Conservation (phyloP, 2,888 invertebrate genomes). For the Cephus pulcher region DNA sequence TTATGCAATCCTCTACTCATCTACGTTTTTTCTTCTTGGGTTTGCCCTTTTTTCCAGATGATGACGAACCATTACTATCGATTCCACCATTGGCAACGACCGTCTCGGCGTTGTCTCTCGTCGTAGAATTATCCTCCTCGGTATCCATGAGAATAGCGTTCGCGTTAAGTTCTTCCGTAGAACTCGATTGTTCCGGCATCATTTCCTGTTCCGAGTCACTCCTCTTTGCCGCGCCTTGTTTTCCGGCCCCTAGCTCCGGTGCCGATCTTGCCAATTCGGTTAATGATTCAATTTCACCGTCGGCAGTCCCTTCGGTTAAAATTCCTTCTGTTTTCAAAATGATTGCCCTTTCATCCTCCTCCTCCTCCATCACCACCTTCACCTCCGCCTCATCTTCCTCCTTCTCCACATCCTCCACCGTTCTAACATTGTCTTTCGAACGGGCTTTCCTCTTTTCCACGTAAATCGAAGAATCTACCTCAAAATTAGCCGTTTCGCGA, state of each 20-base stretch:
- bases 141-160: slow-evolving; percentile 43
- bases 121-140: slow-evolving; percentile 39
- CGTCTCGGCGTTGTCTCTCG: slow-evolving; percentile 26
- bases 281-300: too few species aligned
- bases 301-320: too few species aligned
- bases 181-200: slow-evolving; percentile 47
- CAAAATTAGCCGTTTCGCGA: too few species aligned
- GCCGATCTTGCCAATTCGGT: too few species aligned
- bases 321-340: too few species aligned
- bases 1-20: slow-evolving; percentile 66
- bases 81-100: background rate
- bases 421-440: background rate
- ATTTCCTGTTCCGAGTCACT: slow-evolving; percentile 49
- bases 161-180: slow-evolving; percentile 52
- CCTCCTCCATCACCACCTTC: slow-evolving; percentile 47
- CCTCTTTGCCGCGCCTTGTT: slow-evolving; percentile 39
- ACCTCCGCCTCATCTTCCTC: slow-evolving; percentile 56
- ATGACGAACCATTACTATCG: background rate
- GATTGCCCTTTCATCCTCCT: background rate
- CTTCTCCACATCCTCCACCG: background rate
- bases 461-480: background rate
- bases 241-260: slow-evolving; percentile 13
- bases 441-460: background rate
- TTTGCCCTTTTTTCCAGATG: slow-evolving; percentile 49
- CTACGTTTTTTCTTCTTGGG: slow-evolving; percentile 64